Conservation (phyloP, 2,888 invertebrate species). For the Reticulitermes lucifugus region DNA sequence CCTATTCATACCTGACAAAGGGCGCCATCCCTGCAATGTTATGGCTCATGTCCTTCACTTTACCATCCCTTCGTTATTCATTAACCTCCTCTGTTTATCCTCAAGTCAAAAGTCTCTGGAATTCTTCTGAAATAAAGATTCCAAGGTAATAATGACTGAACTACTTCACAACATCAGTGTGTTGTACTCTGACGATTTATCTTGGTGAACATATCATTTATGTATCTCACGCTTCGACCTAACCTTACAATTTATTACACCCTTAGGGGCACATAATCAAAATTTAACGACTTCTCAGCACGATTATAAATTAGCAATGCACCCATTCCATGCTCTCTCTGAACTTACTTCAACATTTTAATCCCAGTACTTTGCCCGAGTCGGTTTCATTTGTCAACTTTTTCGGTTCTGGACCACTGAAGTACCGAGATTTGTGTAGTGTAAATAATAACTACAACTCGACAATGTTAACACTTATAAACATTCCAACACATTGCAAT, state of each 20-base stretch:
- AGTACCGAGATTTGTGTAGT: slow-evolving; percentile 26
- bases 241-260: slow-evolving; percentile 47
- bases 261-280: slow-evolving; percentile 15
- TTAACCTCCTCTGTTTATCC: slow-evolving; percentile 48
- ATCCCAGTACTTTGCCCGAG: slow-evolving; percentile 27
- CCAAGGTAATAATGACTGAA: neutral
- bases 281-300: neutral
- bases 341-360: slow-evolving; percentile 46
- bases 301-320: neutral
- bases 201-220: neutral
- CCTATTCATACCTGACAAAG: slow-evolving; percentile 64
- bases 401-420: slow-evolving; percentile 34
- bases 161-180: neutral
- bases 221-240: slow-evolving; percentile 40
- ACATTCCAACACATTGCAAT: slow-evolving; percentile 19
- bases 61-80: slow-evolving; percentile 52
- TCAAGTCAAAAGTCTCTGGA: slow-evolving; percentile 40
- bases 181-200: neutral
- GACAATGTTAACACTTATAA: slow-evolving; percentile 33
- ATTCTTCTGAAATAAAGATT: slow-evolving; percentile 41
- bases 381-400: slow-evolving; percentile 51
- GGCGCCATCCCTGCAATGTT: slow-evolving; percentile 85
- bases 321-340: slow-evolving; percentile 11
- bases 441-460: slow-evolving; percentile 13
- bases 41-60: slow-evolving; percentile 73